Evolutionary conservation across 2,888 invertebrate species (phyloP), one percentile per base, ranked within the genome.

Genomic region (Euproctis similis): DNA sequence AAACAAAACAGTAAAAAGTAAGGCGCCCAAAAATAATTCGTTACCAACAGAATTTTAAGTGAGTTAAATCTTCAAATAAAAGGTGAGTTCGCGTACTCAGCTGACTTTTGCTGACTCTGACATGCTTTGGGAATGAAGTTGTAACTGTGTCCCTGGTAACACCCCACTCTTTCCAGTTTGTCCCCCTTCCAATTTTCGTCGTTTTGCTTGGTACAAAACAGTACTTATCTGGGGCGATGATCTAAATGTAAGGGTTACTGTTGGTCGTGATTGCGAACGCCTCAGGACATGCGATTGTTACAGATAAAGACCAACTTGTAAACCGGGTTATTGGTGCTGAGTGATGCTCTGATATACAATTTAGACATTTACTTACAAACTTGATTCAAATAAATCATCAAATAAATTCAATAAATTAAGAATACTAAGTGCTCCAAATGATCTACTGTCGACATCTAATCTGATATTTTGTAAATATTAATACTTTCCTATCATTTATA

Each of bases 31-130:
- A 30, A 67, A n/a, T n/a, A n/a, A 68, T 73, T 70, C 72, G 63
- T 68, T 72, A 63, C 59, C 59, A 59, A 62, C 59, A 63, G 63
- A 72, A 75, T 71, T 68, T 70, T 74, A 76, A 80, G 67, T 71
- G 72, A 77, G 77, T 81, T 74, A 80, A 82, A 75, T 74, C 73
- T 65, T 62, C 68, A 72, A 75, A 77, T 78, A 78, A 75, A 76
- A 78, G 76, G 77, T 78, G 59, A 60, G 66, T 54, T 14, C 62
- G 70, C 52, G 48, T 55, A 69, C 68, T 76, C 78, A 59, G 53
- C 46, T 36, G 28, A 35, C 34, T 50, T 26, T 44, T 65, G 71
- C 70, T 68, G 71, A 70, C 59, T 61, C 51, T 46, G 41, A 52
- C 56, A 48, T 46, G 60, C 62, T 68, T 70, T 72, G 72, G 57